These are phyloP conservation scores for Himalopsyche japonica DNA, from an alignment of 2,888 invertebrate species.

Conservation along the genomic window DNA sequence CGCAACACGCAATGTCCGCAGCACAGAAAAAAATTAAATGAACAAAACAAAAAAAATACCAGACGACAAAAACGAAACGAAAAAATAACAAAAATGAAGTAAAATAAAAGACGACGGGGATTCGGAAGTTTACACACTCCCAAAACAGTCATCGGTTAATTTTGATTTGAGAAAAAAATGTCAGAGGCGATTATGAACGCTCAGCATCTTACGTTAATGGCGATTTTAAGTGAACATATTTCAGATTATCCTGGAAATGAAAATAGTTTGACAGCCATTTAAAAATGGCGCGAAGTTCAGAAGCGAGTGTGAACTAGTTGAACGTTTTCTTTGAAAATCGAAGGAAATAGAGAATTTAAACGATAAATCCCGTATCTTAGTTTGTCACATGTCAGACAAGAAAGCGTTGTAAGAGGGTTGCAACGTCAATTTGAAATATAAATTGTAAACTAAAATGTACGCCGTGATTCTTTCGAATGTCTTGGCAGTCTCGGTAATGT, in stretches of 20 bases:
- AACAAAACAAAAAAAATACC: not conserved
- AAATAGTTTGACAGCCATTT: too few relatives aligned
- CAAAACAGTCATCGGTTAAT: conserved; percentile 1
- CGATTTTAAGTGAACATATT: not conserved
- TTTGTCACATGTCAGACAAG: too few relatives aligned
- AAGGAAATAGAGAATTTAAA: too few relatives aligned
- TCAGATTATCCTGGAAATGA: not conserved
- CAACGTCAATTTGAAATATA: too few relatives aligned
- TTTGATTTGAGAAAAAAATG: not conserved
- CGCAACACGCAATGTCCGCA: not conserved
- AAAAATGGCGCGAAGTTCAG: too few relatives aligned
- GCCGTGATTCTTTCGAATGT: too few relatives aligned
- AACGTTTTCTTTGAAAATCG: too few relatives aligned
- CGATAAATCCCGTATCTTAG: too few relatives aligned
- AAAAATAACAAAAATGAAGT: not conserved
- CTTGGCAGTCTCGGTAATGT: too few relatives aligned
- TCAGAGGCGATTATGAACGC: not conserved
- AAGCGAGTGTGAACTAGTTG: too few relatives aligned
- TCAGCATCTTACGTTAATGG: not conserved
- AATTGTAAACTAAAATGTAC: too few relatives aligned
- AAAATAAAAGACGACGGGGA: not conserved
- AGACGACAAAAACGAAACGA: not conserved
- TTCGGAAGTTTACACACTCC: not conserved
- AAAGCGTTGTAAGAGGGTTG: too few relatives aligned
- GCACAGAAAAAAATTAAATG: not conserved